Conservation (phyloP, 2,888 invertebrate species). For the Lymantria dispar region DNA sequence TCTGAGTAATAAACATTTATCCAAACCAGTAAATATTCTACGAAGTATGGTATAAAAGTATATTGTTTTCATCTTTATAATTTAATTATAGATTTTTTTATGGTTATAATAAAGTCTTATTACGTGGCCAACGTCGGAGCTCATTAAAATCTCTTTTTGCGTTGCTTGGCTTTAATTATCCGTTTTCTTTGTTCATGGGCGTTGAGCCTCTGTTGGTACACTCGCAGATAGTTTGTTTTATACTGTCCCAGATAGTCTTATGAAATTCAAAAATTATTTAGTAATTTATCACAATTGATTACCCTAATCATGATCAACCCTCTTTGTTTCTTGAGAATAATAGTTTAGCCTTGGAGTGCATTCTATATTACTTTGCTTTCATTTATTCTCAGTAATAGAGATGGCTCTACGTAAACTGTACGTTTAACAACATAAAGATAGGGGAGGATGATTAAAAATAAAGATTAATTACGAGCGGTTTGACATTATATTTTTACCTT, state of each 20-base stretch:
- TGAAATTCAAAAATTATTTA: constrained; percentile 27
- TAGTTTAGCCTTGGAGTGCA: no score
- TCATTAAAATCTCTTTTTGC: constrained; percentile 79
- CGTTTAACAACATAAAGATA: no score
- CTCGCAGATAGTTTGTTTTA: constrained; percentile 53
- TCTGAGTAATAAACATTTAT: background rate
- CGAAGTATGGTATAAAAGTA: constrained; percentile 21
- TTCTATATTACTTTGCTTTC: no score
- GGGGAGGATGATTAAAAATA: no score
- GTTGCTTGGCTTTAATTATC: constrained; percentile 76
- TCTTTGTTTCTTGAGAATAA: no score
- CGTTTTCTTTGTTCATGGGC: constrained; percentile 72
- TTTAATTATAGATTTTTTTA: constrained; percentile 60
- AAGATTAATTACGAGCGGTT: no score
- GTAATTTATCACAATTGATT: constrained; percentile 2
- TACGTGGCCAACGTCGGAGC: constrained; percentile 66
- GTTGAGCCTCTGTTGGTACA: constrained; percentile 55
- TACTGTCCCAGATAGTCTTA: constrained; percentile 35
- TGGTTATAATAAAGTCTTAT: constrained; percentile 71
- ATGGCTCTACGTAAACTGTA: no score
- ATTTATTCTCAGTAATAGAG: no score
- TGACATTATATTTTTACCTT: no score
- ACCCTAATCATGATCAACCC: no score
- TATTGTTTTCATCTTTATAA: constrained; percentile 40
- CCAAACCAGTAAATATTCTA: constrained; percentile 13